These are phyloP conservation scores for Sminthurides aquaticus DNA, from an alignment of 2,888 invertebrate genomes.

Conservation along the genomic window DNA sequence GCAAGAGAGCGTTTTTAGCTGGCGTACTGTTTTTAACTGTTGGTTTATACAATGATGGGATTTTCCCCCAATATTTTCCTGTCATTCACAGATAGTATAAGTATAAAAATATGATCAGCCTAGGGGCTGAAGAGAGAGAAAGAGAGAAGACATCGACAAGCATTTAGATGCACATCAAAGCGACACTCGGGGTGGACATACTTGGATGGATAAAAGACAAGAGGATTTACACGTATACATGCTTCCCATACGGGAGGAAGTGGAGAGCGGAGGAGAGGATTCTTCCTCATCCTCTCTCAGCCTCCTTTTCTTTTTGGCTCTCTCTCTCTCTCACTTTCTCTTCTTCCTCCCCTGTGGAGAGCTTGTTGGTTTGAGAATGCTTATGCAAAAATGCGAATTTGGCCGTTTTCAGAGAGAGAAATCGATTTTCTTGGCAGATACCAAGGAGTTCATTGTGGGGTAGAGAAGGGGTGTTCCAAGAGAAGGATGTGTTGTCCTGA, in stretches of 20 bases:
- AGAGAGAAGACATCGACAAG: background rate
- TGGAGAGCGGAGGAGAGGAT: conserved; percentile 2
- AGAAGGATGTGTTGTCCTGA: too few relatives aligned
- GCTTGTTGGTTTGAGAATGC: background rate
- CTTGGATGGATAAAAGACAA: background rate
- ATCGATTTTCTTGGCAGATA: conserved; percentile 33
- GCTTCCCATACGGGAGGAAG: background rate
- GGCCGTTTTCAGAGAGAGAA: conserved; percentile 6
- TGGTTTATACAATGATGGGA: too few relatives aligned
- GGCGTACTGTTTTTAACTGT: too few relatives aligned
- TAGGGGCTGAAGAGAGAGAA: background rate
- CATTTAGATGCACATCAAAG: background rate
- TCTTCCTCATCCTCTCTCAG: background rate
- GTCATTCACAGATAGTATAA: too few relatives aligned
- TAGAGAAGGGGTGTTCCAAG: conserved; percentile 28
- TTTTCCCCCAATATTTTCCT: too few relatives aligned
- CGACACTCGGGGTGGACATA: background rate
- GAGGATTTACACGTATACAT: background rate
- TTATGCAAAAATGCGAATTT: conserved; percentile 23
- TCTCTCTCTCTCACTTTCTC: background rate
- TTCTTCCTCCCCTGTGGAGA: conserved; percentile 7
- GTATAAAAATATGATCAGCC: too few relatives aligned
- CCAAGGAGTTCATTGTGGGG: conserved; percentile 34
- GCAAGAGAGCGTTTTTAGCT: too few relatives aligned
- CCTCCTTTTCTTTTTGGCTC: background rate